phyloP scores from a whole-genome alignment of 2,888 invertebrate species.

The Acleris laterana region DNA sequence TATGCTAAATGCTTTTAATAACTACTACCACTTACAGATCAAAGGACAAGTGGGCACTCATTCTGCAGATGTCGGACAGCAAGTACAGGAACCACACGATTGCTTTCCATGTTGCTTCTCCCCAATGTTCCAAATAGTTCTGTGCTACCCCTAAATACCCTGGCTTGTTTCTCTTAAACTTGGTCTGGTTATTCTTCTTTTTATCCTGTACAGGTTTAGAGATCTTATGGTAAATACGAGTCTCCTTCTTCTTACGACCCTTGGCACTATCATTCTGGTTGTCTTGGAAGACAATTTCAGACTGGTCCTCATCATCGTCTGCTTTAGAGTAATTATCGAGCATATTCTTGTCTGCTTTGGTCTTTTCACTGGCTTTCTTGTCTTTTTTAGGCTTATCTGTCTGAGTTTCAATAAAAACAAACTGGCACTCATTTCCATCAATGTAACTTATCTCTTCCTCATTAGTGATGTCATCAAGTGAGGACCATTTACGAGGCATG shows the following conservation, averaged over 20 bases:
- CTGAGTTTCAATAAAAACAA: conserved; percentile 75
- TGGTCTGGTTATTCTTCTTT: conserved; percentile 76
- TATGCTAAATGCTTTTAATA: not conserved
- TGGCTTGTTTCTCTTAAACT: conserved; percentile 70
- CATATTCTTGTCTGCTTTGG: conserved; percentile 60
- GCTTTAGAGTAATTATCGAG: conserved; percentile 63
- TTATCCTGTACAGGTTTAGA: conserved; percentile 69
- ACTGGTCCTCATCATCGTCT: conserved; percentile 66
- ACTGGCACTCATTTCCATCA: conserved; percentile 71
- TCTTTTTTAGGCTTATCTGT: conserved; percentile 74
- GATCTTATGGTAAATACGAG: conserved; percentile 65
- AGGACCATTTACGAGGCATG: conserved; percentile 85
- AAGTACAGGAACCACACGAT: conserved; percentile 91
- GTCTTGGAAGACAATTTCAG: conserved; percentile 69
- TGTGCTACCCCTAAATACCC: conserved; percentile 75
- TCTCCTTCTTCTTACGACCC: conserved; percentile 78
- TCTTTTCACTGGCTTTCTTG: conserved; percentile 63
- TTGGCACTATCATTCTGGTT: conserved; percentile 63
- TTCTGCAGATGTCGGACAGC: conserved; percentile 91
- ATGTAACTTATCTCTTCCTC: conserved; percentile 65
- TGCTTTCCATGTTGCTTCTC: conserved; percentile 84
- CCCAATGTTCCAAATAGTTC: conserved; percentile 81
- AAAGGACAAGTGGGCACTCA: conserved; percentile 89
- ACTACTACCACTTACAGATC: conserved; percentile 86
- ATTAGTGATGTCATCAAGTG: conserved; percentile 81